phyloP scores from a whole-genome alignment of 2,888 invertebrate species.

The Tetragnatha montana region DNA sequence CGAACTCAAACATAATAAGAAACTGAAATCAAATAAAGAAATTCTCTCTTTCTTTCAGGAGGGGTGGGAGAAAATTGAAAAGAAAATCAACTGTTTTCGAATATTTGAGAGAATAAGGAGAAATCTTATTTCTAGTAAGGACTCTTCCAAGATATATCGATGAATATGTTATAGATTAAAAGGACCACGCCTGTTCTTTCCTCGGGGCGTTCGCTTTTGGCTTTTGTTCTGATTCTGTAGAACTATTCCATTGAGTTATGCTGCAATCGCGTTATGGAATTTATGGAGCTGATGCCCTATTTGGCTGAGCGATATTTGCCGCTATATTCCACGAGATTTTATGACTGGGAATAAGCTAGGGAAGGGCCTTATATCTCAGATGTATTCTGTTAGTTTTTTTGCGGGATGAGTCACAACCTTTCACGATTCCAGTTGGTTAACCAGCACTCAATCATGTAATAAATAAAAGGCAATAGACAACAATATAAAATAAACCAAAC shows the following conservation, averaged over 20 bases:
- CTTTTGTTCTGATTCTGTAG: not conserved
- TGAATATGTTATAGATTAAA: constrained; percentile 53
- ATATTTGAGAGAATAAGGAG: constrained; percentile 38
- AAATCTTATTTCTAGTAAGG: constrained; percentile 18
- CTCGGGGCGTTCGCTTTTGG: not conserved
- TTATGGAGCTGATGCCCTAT: not conserved
- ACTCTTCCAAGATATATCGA: constrained; percentile 15
- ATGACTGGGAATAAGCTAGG: too few species aligned
- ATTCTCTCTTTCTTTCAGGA: constrained; percentile 19
- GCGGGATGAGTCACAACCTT: too few species aligned
- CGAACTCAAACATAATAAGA: constrained; percentile 59
- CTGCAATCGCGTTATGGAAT: not conserved
- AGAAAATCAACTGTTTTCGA: constrained; percentile 54
- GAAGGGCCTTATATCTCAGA: too few species aligned
- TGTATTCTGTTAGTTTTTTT: too few species aligned
- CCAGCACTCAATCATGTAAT: too few species aligned
- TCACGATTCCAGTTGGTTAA: too few species aligned
- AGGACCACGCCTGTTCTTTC: not conserved
- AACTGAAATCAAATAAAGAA: constrained; percentile 54
- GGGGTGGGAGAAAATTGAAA: not conserved
- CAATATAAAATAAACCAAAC: too few species aligned
- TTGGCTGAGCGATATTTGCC: not conserved
- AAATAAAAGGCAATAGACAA: too few species aligned
- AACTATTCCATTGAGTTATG: not conserved
- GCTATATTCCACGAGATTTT: too few species aligned